phyloP scores from a whole-genome alignment of 2,888 invertebrate species.

The Lapara coniferarum region DNA sequence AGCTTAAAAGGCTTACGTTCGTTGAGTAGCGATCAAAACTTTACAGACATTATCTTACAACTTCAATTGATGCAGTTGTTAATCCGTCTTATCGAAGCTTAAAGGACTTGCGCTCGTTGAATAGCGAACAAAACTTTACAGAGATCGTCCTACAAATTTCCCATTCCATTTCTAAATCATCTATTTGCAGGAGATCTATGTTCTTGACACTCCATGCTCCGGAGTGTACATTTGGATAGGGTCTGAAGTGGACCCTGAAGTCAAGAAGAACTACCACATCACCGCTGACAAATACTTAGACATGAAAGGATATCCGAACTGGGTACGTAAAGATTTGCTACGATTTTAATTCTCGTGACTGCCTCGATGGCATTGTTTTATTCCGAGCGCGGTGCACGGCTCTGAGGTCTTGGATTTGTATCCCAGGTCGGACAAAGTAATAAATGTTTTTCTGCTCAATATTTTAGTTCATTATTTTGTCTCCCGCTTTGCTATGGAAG shows the following conservation, averaged over 20 bases:
- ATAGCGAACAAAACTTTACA: too few relatives aligned
- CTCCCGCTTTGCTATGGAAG: too few relatives aligned
- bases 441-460: too few relatives aligned
- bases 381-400: too few relatives aligned
- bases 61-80: too few relatives aligned
- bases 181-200: slow-evolving; percentile 87
- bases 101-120: too few relatives aligned
- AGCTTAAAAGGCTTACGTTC: too few relatives aligned
- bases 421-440: too few relatives aligned
- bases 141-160: not conserved
- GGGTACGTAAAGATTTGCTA: slow-evolving; percentile 78
- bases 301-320: slow-evolving; percentile 87
- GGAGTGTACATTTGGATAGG: slow-evolving; percentile 94
- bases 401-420: too few relatives aligned
- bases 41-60: not conserved
- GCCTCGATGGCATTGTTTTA: not conserved
- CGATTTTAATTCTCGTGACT: not conserved
- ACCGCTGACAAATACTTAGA: slow-evolving; percentile 86
- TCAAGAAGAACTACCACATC: slow-evolving; percentile 87
- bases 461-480: too few relatives aligned
- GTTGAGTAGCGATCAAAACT: too few relatives aligned
- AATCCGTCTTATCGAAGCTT: too few relatives aligned
- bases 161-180: not conserved
- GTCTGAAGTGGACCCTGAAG: slow-evolving; percentile 83
- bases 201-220: slow-evolving; percentile 89